These are phyloP conservation scores for Heteropelma amictum DNA, from an alignment of 2,888 invertebrate species.

Conservation along the genomic window DNA sequence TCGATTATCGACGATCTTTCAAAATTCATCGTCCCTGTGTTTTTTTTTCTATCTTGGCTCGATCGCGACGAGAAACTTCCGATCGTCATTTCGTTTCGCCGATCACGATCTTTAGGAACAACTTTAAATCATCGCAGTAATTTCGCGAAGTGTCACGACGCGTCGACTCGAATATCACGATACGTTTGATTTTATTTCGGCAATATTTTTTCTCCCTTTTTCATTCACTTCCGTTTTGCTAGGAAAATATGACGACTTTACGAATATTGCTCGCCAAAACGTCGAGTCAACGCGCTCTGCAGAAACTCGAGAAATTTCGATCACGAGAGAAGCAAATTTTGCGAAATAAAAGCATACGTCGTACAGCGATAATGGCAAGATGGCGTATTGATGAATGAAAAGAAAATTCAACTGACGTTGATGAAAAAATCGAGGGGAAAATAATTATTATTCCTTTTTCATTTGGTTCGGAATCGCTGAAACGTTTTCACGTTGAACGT, in stretches of 20 bases:
- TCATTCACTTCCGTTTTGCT: background rate
- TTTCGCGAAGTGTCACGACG: constrained; percentile 11
- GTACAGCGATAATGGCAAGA: background rate
- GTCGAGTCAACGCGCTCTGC: background rate
- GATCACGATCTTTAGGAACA: constrained; percentile 6
- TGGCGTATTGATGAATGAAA: too few relatives aligned
- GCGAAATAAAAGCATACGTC: too few relatives aligned
- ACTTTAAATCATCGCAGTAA: too few relatives aligned
- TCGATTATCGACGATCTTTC: background rate
- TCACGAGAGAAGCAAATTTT: background rate
- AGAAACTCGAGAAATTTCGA: constrained; percentile 24
- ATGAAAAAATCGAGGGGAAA: too few relatives aligned
- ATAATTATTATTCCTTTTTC: too few relatives aligned
- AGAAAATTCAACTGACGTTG: background rate
- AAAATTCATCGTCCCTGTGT: background rate
- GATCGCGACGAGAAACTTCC: background rate
- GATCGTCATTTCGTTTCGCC: background rate
- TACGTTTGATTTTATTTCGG: constrained; percentile 43
- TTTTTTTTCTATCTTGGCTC: background rate
- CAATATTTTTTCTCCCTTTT: background rate
- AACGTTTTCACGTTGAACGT: too few relatives aligned
- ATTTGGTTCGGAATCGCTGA: too few relatives aligned
- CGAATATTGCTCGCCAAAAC: constrained; percentile 35
- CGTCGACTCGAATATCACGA: constrained; percentile 52
- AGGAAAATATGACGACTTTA: constrained; percentile 59